phyloP scores from a whole-genome alignment of 2,888 invertebrate genomes.

The Lasioglossum marginatum region DNA sequence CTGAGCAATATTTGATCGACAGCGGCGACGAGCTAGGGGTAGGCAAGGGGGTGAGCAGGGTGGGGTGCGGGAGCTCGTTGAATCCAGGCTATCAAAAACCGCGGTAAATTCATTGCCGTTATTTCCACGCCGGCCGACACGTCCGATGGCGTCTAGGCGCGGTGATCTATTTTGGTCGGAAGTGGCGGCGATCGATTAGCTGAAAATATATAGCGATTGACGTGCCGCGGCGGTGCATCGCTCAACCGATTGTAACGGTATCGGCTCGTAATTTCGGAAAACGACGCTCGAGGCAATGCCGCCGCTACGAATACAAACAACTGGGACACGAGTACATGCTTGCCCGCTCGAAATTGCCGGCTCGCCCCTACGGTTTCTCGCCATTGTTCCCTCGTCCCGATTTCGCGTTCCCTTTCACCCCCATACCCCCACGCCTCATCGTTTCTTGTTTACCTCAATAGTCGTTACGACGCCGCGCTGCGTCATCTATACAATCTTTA shows the following conservation, averaged over 20 bases:
- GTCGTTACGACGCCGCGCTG: not conserved
- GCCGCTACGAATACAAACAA: constrained; percentile 66
- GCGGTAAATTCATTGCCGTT: constrained; percentile 58
- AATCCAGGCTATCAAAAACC: constrained; percentile 55
- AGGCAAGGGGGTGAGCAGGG: not conserved
- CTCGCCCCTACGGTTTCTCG: constrained; percentile 14
- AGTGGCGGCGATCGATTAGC: constrained; percentile 71
- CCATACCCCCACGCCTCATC: not conserved
- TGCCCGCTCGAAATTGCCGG: constrained; percentile 57
- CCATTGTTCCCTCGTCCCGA: not conserved
- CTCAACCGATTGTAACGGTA: constrained; percentile 71
- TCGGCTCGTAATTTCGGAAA: constrained; percentile 71
- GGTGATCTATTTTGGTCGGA: constrained; percentile 67
- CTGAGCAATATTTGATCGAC: constrained; percentile 29
- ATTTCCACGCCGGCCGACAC: constrained; percentile 39
- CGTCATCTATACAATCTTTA: not conserved
- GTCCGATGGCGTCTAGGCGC: constrained; percentile 48
- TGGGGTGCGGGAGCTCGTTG: constrained; percentile 23
- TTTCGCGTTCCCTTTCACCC: not conserved
- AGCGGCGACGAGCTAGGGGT: constrained; percentile 2
- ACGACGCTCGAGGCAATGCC: constrained; percentile 66
- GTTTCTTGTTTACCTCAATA: not conserved
- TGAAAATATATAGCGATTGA: constrained; percentile 71
- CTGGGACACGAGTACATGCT: constrained; percentile 53
- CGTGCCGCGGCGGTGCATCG: constrained; percentile 69